Conservation (phyloP, 2,888 invertebrate species). For the Harmothoe impar region DNA sequence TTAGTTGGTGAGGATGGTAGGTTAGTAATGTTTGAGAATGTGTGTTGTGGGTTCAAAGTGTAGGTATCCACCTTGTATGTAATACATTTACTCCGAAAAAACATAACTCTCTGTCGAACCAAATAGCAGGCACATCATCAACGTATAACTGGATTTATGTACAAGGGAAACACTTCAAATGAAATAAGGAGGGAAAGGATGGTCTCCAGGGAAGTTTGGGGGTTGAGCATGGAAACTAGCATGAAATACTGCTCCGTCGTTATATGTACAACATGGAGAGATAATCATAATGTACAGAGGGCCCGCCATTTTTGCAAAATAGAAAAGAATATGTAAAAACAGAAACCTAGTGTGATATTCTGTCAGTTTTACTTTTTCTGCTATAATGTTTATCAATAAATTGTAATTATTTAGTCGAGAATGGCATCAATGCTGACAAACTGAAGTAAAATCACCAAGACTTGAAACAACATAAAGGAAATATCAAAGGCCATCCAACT, state of each 20-base stretch:
- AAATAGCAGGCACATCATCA: neutral
- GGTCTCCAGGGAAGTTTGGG: neutral
- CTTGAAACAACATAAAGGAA: constrained; percentile 44
- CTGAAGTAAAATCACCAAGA: constrained; percentile 26
- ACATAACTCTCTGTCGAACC: neutral
- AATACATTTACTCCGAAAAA: neutral
- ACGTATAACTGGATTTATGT: neutral
- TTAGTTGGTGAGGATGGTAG: neutral
- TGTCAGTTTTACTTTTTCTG: neutral
- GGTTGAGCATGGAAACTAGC: neutral
- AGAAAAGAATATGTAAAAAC: neutral
- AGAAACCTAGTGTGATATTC: neutral
- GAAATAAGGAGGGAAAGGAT: neutral
- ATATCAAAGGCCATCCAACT: constrained; percentile 44
- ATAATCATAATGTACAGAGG: neutral
- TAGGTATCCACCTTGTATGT: too few relatives aligned
- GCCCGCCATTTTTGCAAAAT: neutral
- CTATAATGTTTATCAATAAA: neutral
- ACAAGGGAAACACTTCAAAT: neutral
- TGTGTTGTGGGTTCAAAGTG: neutral
- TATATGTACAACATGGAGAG: neutral
- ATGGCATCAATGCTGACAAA: neutral
- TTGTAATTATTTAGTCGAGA: neutral
- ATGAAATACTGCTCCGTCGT: neutral
- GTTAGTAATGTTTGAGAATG: neutral